Evolutionary conservation across 2,797 vertebrate genomes (phyloP), one percentile per base, ranked within the genome.

Genomic region (Garrulus glandarius): DNA sequence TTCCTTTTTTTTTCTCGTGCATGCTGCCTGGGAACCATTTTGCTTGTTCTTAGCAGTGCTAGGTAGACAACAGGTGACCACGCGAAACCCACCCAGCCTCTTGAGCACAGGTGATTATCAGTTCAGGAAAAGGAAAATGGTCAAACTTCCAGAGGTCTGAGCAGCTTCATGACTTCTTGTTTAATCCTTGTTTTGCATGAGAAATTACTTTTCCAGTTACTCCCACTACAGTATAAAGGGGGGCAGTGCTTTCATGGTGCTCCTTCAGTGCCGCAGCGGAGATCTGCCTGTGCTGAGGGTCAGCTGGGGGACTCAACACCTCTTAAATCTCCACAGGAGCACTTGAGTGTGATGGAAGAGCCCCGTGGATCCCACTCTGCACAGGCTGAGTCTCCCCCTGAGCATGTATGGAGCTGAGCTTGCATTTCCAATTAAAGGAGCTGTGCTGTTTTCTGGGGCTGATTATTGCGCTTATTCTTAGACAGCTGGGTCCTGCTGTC

Each of bases 41-140:
- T 98, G 98, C 98, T 99, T 99, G 98, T 98, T 98, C 98, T 99
- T 99, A 99, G 99, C 99, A 99, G 98, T 99, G 98, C 98, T 99
- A 99, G 99, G 98, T 99, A 99, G 99, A 98, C 98, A 98, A 98
- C 98, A 99, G 98, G 99, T 98, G 98, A 99, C 99, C 98, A 99
- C 98, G 96, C 97, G 98, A 98, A 99, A 98, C 98, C 99, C 98
- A 82, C 98, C 99, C 99, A 98, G 98, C 98, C 98, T 99, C 98
- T 98, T 99, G 97, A 99, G 99, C 98, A 99, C 99, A 99, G 99
- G 99, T 99, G 99, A 99, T 99, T 99, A 99, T 99, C 98, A 98
- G 95, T 61, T 94, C 95, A 97, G 94, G 97, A 94, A 87, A 67
- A 93, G 92, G 70, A 90, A 76, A 87, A 67, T 81, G 81, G 24